These are phyloP conservation scores for Maniola jurtina DNA, from an alignment of 1,140 invertebrate genomes.

Conservation along the genomic window DNA sequence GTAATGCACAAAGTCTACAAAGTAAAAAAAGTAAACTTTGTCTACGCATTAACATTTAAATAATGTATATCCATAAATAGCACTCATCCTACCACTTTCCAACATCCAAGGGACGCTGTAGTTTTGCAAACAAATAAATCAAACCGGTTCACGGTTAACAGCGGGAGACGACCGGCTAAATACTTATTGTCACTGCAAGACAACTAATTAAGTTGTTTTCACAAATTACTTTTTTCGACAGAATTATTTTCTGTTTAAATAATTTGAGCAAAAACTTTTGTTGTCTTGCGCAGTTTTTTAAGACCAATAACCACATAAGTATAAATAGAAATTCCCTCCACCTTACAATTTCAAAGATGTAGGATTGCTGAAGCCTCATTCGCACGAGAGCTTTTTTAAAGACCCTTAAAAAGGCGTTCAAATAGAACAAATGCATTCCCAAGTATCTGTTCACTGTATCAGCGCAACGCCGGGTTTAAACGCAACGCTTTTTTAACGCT, in stretches of 20 bases:
- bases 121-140: constrained; percentile 46
- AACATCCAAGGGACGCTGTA: constrained; percentile 19
- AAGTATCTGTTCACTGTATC: no score
- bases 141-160: constrained; percentile 40
- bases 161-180: constrained; percentile 40
- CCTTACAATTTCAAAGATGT: no score
- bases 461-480: no score
- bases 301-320: no score
- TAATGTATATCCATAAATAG: not conserved
- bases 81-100: constrained; percentile 1
- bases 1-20: not conserved
- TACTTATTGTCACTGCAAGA: constrained; percentile 48
- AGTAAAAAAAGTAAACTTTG: not conserved
- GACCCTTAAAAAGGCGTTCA: no score
- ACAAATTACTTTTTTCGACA: not conserved
- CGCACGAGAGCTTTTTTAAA: no score
- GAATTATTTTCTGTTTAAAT: not conserved
- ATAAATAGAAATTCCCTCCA: no score
- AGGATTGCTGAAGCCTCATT: no score
- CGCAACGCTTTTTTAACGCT: no score
- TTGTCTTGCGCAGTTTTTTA: no score
- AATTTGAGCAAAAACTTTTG: not conserved
- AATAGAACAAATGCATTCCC: no score
- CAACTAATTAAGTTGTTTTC: constrained; percentile 61
- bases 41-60: not conserved